Evolutionary conservation across 2,888 invertebrate species (phyloP), one percentile per base, ranked within the genome.

Genomic region (Bombylius major): DNA sequence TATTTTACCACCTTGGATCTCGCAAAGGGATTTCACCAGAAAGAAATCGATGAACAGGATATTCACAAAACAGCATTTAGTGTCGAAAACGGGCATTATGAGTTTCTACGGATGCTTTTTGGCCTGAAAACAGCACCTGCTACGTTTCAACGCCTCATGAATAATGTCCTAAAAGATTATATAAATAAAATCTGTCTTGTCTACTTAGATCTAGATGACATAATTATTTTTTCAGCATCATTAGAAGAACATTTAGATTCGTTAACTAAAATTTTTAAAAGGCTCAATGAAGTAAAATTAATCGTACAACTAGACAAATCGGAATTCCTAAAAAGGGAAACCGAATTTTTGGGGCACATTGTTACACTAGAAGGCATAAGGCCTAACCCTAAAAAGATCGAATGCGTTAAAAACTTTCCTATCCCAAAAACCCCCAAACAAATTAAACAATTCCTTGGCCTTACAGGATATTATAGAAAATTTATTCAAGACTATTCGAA

Each of bases 151-250:
- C 54, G 70, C 5, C 4, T 53, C 2, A 51, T 58, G 46, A 62
- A 65, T 52, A 60, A 61, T 52, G 56, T 65, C 4, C 50, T 66
- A 14, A 47, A 56, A 49, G 64, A 62, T 5, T 51, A 64, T 5
- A 54, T 59, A 36, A 58, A 60, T 44, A 62, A 62, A 58, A 57
- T 54, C n/a, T 63, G 65, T 49, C 60, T 68, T 5, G 64, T 68
- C 1, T 68, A 11, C 39, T 23, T 23, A 23, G 68, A 68, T 50
- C 3, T 23, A 23, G 68, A 68, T 50, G 67, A 67, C 53, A 62
- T 65, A 2, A 59, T 70, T 12, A 59, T 67, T 14, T 66, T 62
- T 50, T 60, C 58, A 5, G 62, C 59, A 9, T 61, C 60, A 2
- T 45, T 65, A 12, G 61, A 66, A 53, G 66, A 67, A 59, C 66